Base-by-base conservation (phyloP, 2,888 invertebrate species). In the Schizotus pectinicornis region DNA sequence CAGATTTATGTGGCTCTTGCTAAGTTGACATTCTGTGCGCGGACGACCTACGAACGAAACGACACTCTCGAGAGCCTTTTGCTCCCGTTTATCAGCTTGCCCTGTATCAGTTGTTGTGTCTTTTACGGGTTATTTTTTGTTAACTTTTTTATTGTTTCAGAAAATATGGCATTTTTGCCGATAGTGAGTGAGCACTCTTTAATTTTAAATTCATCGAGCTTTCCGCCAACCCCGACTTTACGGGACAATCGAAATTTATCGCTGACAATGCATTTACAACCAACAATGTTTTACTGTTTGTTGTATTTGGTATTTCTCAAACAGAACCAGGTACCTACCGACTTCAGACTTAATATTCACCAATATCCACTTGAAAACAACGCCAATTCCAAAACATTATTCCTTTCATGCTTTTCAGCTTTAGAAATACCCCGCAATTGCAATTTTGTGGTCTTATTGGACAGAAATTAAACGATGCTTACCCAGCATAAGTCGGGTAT, bases 31-130 rank as follows among this genome's bases (percentile, higher is more conserved):
- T 72, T 70, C 67, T 61, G 62, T 59, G 61, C 67, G 68, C 67
- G 65, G 67, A 68, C 67, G 66, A 63, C 65, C 63, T 68, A 65
- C 64, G 62, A 70, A 67, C 65, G 63, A 68, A 72, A 72, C 69
- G 68, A 68, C 67, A 72, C 73, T 69, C 73, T 63, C 57, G 73
- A 72, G 73, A 68, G 73, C 68, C 69, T 70, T 73, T 71, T 69
- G 67, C 68, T 67, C 64, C 59, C 69, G 71, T 69, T 70, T 72
- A 72, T 72, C 73, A 71, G 68, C 63, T 64, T 50, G 59, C 61
- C 66, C 64, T 63, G 62, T 70, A 69, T 68, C 67, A 66, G 64
- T 59, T 63, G 61, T 62, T 59, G 62, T 60, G 59, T 56, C 56
- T 62, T 62, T 62, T 60, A 57, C 42, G 38, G 46, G 41, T 43